Conservation (phyloP, 2,888 invertebrate genomes). For the Chrysolina oricalcia region DNA sequence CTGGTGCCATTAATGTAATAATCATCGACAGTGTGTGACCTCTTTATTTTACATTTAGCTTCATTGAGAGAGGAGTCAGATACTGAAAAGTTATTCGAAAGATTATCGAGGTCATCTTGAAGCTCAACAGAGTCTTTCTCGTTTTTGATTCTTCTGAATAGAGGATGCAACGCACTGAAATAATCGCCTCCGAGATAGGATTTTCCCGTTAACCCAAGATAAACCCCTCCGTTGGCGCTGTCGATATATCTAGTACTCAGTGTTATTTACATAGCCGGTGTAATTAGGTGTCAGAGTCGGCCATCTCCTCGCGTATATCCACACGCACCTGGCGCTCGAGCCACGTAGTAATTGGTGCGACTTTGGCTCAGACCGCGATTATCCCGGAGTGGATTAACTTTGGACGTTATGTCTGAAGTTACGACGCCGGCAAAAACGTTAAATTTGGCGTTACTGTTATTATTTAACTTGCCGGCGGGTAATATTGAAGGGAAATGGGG, state of each 20-base stretch:
- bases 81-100: too few relatives aligned
- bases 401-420: constrained; percentile 40
- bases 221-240: background rate
- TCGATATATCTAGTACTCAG: constrained; percentile 27
- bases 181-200: constrained; percentile 6
- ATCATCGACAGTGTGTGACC: too few relatives aligned
- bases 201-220: background rate
- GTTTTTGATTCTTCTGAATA: too few relatives aligned
- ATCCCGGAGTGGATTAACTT: constrained; percentile 50
- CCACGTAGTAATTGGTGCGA: constrained; percentile 41
- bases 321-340: constrained; percentile 41
- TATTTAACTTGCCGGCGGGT: constrained; percentile 41
- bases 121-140: too few relatives aligned
- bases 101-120: too few relatives aligned
- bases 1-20: too few relatives aligned
- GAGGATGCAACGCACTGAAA: background rate
- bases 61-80: too few relatives aligned
- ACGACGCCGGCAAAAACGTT: constrained; percentile 35
- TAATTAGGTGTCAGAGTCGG: constrained; percentile 40
- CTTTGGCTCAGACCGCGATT: constrained; percentile 41
- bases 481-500: constrained; percentile 25
- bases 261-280: constrained; percentile 36
- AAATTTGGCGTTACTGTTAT: constrained; percentile 44
- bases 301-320: constrained; percentile 31
- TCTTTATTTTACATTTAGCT: too few relatives aligned